Evolutionary conservation across 2,888 invertebrate species (phyloP).

Genomic region (Dicycla oo): DNA sequence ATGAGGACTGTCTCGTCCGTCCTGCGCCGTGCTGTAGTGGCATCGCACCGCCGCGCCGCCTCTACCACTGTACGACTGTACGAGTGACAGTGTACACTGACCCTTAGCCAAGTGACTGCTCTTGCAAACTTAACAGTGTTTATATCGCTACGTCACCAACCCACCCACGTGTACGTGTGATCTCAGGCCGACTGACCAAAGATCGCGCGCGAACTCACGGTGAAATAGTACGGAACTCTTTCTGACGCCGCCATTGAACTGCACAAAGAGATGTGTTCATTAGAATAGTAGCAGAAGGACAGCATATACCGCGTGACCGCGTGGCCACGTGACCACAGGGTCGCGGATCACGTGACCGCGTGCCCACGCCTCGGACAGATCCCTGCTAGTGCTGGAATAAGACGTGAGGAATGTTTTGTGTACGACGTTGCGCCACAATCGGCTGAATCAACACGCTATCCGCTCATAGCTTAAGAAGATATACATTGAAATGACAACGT

Average conservation of each 20-base stretch:
- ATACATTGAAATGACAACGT: conserved; percentile 69
- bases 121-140: conserved; percentile 58
- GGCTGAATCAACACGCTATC: conserved; percentile 51
- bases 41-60: conserved; percentile 17
- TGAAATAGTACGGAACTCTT: conserved; percentile 44
- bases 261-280: conserved; percentile 75
- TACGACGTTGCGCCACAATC: conserved; percentile 35
- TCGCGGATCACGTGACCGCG: background rate
- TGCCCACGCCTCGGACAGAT: background rate
- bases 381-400: conserved; percentile 32
- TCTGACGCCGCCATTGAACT: conserved; percentile 56
- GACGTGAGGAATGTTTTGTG: conserved; percentile 42
- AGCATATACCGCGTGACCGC: background rate
- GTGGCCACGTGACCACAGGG: background rate
- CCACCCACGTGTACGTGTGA: conserved; percentile 50
- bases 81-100: conserved; percentile 57
- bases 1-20: conserved; percentile 88
- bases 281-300: conserved; percentile 64
- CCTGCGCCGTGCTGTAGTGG: conserved; percentile 79
- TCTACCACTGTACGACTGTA: conserved; percentile 26
- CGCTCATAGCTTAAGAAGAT: conserved; percentile 67
- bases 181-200: conserved; percentile 54
- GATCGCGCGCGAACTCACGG: conserved; percentile 42
- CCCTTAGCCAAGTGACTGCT: conserved; percentile 62
- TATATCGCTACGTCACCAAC: conserved; percentile 46